A percentile compares a stretch with the other conserved stretches of the same genome.
phyloP scores from a whole-genome alignment of 2,888 invertebrate species.

The Sepioteuthis lessoniana region DNA sequence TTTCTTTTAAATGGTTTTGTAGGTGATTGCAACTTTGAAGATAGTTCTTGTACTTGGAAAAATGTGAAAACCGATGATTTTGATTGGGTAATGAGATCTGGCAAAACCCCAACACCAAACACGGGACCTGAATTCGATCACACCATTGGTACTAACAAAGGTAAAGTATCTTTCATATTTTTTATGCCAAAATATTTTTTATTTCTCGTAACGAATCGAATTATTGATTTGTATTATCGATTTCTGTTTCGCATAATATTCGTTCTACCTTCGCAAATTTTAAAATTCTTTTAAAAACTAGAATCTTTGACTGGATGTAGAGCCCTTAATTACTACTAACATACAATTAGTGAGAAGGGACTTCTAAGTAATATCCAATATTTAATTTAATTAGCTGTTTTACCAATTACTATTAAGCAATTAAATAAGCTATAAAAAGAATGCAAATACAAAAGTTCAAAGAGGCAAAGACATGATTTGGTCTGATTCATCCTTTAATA shows the following conservation, averaged over 20 bases:
- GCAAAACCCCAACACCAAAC: slow-evolving; percentile 55
- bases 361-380: no score
- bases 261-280: no score
- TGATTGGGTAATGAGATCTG: slow-evolving; percentile 64
- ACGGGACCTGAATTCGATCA: slow-evolving; percentile 69
- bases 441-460: no score
- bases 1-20: slow-evolving; percentile 39
- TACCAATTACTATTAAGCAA: no score
- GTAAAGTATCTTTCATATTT: slow-evolving; percentile 48
- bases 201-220: not conserved
- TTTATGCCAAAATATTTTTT: not conserved
- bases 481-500: no score
- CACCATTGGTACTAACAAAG: slow-evolving; percentile 57
- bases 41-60: slow-evolving; percentile 65
- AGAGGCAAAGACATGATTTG: no score
- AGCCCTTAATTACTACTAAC: no score
- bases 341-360: no score
- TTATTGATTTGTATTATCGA: not conserved
- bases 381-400: no score
- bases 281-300: no score
- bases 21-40: slow-evolving; percentile 69
- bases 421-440: no score
- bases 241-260: not conserved
- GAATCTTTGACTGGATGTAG: no score
- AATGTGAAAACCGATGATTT: slow-evolving; percentile 64